Conservation (phyloP, 2,888 invertebrate genomes). For the Sminthurinus aureus region DNA sequence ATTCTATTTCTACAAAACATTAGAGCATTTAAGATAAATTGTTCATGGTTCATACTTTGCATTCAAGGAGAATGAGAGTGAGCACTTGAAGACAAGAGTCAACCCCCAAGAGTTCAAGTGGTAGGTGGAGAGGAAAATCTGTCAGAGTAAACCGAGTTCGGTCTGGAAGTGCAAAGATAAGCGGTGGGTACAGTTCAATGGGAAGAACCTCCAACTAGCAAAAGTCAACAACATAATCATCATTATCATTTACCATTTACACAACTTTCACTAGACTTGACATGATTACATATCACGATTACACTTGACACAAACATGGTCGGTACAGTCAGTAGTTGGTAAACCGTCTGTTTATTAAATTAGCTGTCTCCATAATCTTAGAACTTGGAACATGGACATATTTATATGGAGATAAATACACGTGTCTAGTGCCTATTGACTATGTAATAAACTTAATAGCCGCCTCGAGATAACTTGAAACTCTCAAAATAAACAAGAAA, state of each 20-base stretch:
- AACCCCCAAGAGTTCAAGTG: conserved; percentile 95
- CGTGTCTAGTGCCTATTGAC: no score
- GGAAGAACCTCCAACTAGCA: conserved; percentile 82
- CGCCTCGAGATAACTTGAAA: no score
- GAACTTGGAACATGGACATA: no score
- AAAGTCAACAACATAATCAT: conserved; percentile 52
- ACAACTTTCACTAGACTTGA: background rate
- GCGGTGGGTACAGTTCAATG: conserved; percentile 77
- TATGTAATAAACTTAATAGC: no score
- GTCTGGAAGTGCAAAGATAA: conserved; percentile 95
- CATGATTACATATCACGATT: background rate
- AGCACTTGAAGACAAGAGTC: conserved; percentile 97
- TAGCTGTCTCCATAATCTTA: no score
- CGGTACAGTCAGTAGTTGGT: no score
- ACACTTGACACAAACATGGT: no score
- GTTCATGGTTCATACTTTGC: conserved; percentile 73
- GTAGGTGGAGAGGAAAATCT: conserved; percentile 98
- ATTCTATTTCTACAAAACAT: background rate
- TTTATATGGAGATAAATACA: no score
- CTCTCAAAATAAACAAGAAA: no score
- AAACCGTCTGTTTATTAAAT: no score
- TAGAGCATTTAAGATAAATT: background rate
- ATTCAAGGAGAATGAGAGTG: conserved; percentile 93
- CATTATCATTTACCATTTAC: background rate
- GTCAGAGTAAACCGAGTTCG: conserved; percentile 96